These are phyloP conservation scores for Uropsilus gracilis DNA, from an alignment of 2,113 vertebrate genomes.

Conservation along the genomic window DNA sequence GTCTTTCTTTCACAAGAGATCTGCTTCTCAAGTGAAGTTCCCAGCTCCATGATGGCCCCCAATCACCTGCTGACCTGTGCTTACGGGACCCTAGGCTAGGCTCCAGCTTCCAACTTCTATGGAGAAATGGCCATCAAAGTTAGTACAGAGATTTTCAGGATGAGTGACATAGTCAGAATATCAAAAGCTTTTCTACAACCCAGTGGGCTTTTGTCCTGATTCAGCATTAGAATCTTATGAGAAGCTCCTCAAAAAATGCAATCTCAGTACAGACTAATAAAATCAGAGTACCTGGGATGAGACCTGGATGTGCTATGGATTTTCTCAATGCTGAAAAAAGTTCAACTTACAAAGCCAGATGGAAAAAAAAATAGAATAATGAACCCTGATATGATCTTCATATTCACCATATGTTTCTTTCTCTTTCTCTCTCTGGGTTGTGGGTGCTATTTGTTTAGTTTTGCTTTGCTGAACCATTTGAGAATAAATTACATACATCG, in stretches of 20 bases:
- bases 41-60: accelerated
- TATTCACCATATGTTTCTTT: background rate
- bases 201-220: background rate
- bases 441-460: background rate
- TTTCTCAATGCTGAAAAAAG: background rate
- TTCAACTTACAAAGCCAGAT: background rate
- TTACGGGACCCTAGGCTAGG: background rate
- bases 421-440: background rate
- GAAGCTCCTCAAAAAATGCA: background rate
- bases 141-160: background rate
- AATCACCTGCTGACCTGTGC: background rate
- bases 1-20: background rate
- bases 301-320: background rate
- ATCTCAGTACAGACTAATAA: background rate
- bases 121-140: background rate
- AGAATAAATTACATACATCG: background rate
- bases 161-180: background rate
- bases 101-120: background rate
- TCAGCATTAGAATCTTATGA: background rate
- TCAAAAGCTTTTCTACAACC: background rate
- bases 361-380: background rate
- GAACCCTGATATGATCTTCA: background rate
- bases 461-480: background rate
- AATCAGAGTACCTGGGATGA: background rate
- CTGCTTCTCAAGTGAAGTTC: background rate